Percentiles rank a stretch among this genome's conserved stretches.
These are phyloP conservation scores for Tragelaphus buxtoni DNA, from an alignment of 2,113 vertebrate genomes.

Conservation along the genomic window DNA sequence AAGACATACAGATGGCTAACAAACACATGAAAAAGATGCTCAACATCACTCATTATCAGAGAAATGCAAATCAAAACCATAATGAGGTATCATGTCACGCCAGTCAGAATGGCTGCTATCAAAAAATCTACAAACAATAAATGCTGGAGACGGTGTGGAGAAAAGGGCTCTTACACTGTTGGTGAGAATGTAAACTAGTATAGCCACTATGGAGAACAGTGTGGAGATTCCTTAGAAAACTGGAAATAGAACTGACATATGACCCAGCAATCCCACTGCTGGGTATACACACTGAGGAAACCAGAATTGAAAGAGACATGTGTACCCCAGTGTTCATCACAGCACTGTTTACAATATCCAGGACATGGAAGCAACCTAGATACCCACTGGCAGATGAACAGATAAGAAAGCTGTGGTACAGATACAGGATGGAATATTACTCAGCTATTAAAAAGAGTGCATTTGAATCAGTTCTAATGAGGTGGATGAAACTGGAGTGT, in stretches of 20 bases:
- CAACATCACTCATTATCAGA: not conserved
- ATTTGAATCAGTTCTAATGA: not conserved
- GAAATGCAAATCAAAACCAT: not conserved
- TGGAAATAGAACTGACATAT: not conserved
- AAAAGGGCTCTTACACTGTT: not conserved
- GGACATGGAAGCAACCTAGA: not conserved
- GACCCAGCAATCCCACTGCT: not conserved
- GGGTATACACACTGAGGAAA: not conserved
- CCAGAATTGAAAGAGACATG: not conserved
- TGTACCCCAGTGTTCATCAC: fast-evolving
- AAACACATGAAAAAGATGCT: not conserved
- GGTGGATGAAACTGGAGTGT: not conserved
- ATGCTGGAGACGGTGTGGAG: not conserved
- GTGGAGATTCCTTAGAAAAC: not conserved
- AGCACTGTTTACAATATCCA: not conserved
- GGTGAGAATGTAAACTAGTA: not conserved
- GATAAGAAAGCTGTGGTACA: not conserved
- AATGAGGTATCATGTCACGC: not conserved
- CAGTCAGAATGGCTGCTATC: not conserved
- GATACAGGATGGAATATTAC: not conserved
- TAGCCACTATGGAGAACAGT: not conserved
- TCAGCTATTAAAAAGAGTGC: not conserved
- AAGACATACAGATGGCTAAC: not conserved
- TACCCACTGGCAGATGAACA: not conserved
- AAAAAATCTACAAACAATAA: not conserved